Conservation (phyloP, 2,797 vertebrate species). For the Okamejei kenojei region DNA sequence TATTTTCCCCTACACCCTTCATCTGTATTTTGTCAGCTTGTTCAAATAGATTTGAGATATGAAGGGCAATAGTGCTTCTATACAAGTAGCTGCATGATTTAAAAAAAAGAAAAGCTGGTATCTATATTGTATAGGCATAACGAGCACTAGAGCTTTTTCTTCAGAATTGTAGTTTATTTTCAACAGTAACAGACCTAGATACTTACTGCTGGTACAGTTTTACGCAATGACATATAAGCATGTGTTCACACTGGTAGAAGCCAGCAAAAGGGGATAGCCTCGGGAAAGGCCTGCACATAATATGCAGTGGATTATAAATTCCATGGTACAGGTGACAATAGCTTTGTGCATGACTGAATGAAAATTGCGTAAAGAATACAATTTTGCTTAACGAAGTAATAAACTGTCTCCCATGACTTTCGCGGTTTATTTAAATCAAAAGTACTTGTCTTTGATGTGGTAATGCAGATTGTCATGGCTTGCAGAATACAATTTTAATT, state of each 20-base stretch:
- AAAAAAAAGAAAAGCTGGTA: conserved; percentile 87
- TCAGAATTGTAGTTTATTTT: conserved; percentile 77
- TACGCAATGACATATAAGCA: conserved; percentile 72
- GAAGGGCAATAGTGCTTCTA: conserved; percentile 76
- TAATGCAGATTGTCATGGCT: conserved; percentile 57
- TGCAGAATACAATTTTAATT: conserved; percentile 47
- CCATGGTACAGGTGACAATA: conserved; percentile 63
- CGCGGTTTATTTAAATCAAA: conserved; percentile 17
- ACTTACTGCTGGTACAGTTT: conserved; percentile 99
- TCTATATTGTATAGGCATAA: conserved; percentile 91
- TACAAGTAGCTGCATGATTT: conserved; percentile 66
- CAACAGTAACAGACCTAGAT: conserved; percentile 81
- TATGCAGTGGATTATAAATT: conserved; percentile 56
- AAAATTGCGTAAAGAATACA: conserved; percentile 43
- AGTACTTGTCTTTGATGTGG: conserved; percentile 45
- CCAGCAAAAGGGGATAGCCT: conserved; percentile 65
- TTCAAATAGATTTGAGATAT: conserved; percentile 64
- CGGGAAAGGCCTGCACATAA: conserved; percentile 66
- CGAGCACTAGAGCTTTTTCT: conserved; percentile 77
- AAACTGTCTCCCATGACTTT: conserved; percentile 44
- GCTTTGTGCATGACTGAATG: conserved; percentile 54
- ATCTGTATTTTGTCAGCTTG: conserved; percentile 55
- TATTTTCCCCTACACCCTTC: conserved; percentile 60
- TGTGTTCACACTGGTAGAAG: conserved; percentile 67
- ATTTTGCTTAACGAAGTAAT: background rate